These are phyloP conservation scores for Imbricaverruca yamaguchii DNA, from an alignment of 2,888 invertebrate species.

Conservation along the genomic window DNA sequence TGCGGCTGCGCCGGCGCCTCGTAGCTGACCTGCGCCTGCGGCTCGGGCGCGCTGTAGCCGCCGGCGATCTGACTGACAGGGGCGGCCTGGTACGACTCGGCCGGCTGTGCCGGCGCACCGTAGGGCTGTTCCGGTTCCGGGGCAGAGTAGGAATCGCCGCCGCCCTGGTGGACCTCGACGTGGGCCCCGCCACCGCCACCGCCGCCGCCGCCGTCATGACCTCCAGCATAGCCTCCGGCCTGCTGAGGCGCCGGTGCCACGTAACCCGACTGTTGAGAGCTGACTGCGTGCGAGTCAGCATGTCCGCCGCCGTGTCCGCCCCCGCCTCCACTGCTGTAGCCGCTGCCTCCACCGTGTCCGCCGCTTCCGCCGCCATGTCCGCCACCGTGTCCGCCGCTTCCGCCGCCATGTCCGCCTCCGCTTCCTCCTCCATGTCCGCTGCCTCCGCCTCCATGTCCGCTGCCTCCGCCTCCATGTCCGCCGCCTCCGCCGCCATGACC, in stretches of 20 bases:
- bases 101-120: constrained; percentile 14
- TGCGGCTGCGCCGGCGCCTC: constrained; percentile 22
- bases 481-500: neutral
- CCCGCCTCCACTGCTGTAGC: neutral
- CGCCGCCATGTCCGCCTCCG: neutral
- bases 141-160: neutral
- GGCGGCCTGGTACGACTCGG: neutral
- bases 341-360: neutral
- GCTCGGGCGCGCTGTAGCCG: constrained; percentile 22
- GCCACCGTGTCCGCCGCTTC: neutral
- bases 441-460: neutral
- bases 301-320: neutral
- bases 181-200: neutral
- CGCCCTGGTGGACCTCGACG: neutral
- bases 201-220: neutral
- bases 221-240: too few relatives aligned
- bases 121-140: neutral
- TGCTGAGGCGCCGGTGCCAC: too few relatives aligned
- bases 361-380: neutral
- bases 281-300: neutral
- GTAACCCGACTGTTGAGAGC: too few relatives aligned
- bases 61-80: constrained; percentile 6
- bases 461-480: neutral
- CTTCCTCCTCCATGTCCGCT: neutral
- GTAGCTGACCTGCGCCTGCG: constrained; percentile 25